Percentiles rank a stretch among this genome's conserved stretches.
Conservation (phyloP, 2,797 vertebrate genomes). For the Poeciliopsis infans region DNA sequence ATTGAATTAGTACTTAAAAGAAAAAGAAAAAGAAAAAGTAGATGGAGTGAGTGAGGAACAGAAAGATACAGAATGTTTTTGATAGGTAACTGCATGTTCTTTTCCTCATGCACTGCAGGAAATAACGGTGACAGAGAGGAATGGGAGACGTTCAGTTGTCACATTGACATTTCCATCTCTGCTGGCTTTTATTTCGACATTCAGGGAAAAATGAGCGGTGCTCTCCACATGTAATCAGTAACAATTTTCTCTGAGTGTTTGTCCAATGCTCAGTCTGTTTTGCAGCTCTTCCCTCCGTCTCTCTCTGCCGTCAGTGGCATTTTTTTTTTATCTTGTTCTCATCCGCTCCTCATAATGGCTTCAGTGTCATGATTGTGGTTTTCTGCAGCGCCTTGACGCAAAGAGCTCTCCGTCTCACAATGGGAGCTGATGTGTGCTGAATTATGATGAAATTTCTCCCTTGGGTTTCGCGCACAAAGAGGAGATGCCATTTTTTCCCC, state of each 20-base stretch:
- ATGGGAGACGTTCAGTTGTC: conserved; percentile 52
- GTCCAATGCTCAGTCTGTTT: conserved; percentile 26
- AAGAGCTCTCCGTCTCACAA: conserved; percentile 58
- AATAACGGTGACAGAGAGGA: conserved; percentile 31
- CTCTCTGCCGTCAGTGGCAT: conserved; percentile 45
- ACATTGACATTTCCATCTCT: conserved; percentile 65
- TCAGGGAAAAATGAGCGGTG: conserved; percentile 52
- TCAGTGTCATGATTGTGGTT: conserved; percentile 70
- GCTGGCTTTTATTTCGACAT: conserved; percentile 52
- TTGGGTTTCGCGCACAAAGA: conserved; percentile 27
- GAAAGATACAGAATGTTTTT: conserved; percentile 6
- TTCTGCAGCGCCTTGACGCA: conserved; percentile 64
- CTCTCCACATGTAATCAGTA: conserved; percentile 47
- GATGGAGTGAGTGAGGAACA: not conserved
- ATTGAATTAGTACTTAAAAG: conserved; percentile 35
- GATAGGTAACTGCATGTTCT: conserved; percentile 17
- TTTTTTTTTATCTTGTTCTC: conserved; percentile 52
- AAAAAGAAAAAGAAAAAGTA: not conserved
- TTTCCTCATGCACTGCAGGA: conserved; percentile 28
- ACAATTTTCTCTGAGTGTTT: conserved; percentile 49
- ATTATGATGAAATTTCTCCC: conserved; percentile 66
- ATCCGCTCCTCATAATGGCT: conserved; percentile 63
- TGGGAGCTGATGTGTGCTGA: conserved; percentile 62
- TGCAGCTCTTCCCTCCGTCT: conserved; percentile 38
- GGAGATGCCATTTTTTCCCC: conserved; percentile 13